Evolutionary conservation across 2,888 invertebrate genomes (phyloP).

Genomic region (Proisotoma minuta): DNA sequence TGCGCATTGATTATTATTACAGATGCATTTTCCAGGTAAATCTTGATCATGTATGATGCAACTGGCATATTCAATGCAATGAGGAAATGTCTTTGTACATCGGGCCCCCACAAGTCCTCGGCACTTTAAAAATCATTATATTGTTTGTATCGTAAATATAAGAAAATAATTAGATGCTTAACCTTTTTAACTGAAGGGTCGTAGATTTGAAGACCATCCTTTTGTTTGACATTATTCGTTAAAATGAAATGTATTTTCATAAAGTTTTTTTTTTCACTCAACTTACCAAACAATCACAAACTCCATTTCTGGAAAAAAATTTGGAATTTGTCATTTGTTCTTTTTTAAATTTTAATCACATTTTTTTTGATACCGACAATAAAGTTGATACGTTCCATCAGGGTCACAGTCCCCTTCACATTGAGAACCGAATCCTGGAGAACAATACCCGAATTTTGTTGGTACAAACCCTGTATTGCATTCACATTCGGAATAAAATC

Average conservation of each 20-base stretch:
- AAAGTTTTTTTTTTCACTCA: background rate
- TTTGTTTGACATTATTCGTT: background rate
- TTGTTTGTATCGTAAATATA: background rate
- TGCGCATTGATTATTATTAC: constrained; percentile 39
- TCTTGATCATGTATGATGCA: constrained; percentile 35
- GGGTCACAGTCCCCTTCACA: constrained; percentile 30
- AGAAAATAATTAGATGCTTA: background rate
- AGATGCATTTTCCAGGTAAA: constrained; percentile 42
- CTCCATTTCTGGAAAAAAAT: constrained; percentile 38
- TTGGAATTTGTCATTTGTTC: no score
- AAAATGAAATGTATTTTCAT: background rate
- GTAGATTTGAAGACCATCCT: constrained; percentile 28
- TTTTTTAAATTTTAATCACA: no score
- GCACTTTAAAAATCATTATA: constrained; percentile 15
- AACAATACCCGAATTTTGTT: constrained; percentile 24
- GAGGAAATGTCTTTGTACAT: constrained; percentile 26
- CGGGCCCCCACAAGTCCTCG: constrained; percentile 31
- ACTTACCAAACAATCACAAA: constrained; percentile 32
- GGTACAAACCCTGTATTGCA: constrained; percentile 30
- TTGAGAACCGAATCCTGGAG: constrained; percentile 20
- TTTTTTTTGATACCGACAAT: no score
- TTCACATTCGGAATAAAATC: constrained; percentile 35
- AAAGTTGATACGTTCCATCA: background rate
- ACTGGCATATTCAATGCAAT: constrained; percentile 43
- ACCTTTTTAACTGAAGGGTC: constrained; percentile 31